Base-by-base conservation (phyloP, 1,140 invertebrate genomes). In the Caenorhabditis briggsae region DNA sequence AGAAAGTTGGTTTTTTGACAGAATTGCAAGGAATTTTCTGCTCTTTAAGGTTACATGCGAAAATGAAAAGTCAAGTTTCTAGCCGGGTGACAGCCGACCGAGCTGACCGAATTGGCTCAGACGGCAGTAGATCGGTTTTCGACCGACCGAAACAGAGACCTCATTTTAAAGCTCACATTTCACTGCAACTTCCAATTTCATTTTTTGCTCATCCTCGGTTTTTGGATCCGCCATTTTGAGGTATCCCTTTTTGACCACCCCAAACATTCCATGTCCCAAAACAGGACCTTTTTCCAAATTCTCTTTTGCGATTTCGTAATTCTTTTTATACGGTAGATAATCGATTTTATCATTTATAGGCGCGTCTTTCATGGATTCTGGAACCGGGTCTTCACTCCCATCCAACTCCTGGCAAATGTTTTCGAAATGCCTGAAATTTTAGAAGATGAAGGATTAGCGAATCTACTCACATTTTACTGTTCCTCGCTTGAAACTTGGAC, bases 181-280 rank as follows among this genome's bases (percentile, higher is more conserved):
- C 3, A 70, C 3, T 43, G 64, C 64, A 43, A 70, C 64, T 43
- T 33, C 16, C 20, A 70, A 14, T n/a, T 41, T 70, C 41, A 16
- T 70, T 18, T 70, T 70, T 41, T 70, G 16, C 20, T 70, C 64
- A 7, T 70, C 64, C 18, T 70, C 64, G 6, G 33, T 70, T n/a
- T 70, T 70, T 18, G 64, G 64, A 43, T 46, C 18, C 9, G 64
- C 64, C 64, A 70, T 70, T 70, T 46, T 43, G 8, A 70, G 8
- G 2, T 43, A 18, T 70, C 64, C 64, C 18, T 43, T 70, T 46
- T 16, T 70, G 16, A 70, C 64, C 46, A 70, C 16, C 18, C 64
- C 64, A 46, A 70, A 70, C 33, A 43, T 70, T n/a, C 64, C 64
- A 16, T 43, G 16, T 43, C 64, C 64, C 41, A 70, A 46, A 43